These are phyloP conservation scores for Reticulitermes lucifugus DNA, from an alignment of 2,888 invertebrate species.

Conservation along the genomic window DNA sequence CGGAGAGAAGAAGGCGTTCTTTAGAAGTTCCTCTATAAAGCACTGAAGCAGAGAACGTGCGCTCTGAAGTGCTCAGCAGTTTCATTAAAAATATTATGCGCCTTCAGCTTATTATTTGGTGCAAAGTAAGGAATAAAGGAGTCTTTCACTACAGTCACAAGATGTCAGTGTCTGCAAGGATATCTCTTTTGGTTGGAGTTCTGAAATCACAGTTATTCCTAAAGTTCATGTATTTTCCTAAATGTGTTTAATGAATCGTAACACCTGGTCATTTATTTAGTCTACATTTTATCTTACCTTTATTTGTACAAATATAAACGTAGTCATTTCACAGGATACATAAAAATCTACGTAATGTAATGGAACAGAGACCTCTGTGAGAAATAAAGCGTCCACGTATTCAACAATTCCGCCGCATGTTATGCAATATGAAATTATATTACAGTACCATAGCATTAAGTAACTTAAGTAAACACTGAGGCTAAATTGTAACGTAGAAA, in stretches of 20 bases:
- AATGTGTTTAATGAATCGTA: no score
- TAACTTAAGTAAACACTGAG: no score
- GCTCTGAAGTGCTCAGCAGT: background rate
- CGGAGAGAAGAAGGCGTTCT: background rate
- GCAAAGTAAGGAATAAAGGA: background rate
- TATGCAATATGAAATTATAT: no score
- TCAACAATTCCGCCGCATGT: no score
- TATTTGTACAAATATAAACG: background rate
- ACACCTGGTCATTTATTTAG: background rate
- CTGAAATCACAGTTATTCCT: background rate
- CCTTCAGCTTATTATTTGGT: background rate
- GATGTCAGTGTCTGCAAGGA: background rate
- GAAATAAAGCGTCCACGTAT: no score
- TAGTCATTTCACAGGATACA: no score
- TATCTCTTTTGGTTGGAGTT: background rate
- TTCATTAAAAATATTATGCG: slow-evolving; percentile 1
- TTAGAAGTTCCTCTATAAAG: slow-evolving; percentile 11
- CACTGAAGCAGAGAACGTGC: background rate
- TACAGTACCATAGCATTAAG: no score
- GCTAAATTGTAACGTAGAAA: no score
- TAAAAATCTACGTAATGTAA: no score
- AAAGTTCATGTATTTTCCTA: no score
- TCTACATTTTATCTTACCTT: background rate
- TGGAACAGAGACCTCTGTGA: no score
- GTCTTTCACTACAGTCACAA: background rate